phyloP scores from a whole-genome alignment of 1,140 invertebrate species.

The Drosophila chauvacae region DNA sequence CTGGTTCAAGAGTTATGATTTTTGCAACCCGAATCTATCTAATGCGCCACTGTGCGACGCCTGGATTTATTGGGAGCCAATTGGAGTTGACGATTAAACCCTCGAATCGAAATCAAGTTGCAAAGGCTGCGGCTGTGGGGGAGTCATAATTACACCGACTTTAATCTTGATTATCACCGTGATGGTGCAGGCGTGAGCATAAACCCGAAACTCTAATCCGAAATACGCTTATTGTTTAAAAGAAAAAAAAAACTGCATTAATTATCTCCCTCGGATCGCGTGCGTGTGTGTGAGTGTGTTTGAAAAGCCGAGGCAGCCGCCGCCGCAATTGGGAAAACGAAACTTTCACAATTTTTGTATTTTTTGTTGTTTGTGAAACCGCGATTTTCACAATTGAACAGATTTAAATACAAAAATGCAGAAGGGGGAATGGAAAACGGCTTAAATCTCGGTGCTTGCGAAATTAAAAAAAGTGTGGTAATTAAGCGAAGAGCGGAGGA shows the following conservation, averaged over 20 bases:
- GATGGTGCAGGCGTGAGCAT: conserved; percentile 20
- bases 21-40: too few relatives aligned
- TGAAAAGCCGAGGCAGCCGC: conserved; percentile 38
- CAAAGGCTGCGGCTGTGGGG: background rate
- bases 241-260: conserved; percentile 25
- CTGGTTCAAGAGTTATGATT: too few relatives aligned
- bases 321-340: conserved; percentile 41
- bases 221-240: conserved; percentile 22
- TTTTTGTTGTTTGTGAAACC: conserved; percentile 45
- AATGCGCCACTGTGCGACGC: too few relatives aligned
- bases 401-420: conserved; percentile 57
- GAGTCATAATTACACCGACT: background rate
- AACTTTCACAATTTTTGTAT: conserved; percentile 70
- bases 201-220: conserved; percentile 22
- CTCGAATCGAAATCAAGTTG: background rate
- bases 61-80: conserved; percentile 14
- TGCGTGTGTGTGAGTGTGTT: background rate
- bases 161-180: conserved; percentile 9
- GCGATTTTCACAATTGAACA: conserved; percentile 64
- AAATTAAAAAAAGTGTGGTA: conserved; percentile 52
- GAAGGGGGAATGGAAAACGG: conserved; percentile 6
- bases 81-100: conserved; percentile 14
- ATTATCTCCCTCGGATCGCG: conserved; percentile 19
- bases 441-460: conserved; percentile 31
- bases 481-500: conserved; percentile 64